Base-by-base conservation (phyloP, 2,113 vertebrate genomes). In the Dicentrarchus labrax region DNA sequence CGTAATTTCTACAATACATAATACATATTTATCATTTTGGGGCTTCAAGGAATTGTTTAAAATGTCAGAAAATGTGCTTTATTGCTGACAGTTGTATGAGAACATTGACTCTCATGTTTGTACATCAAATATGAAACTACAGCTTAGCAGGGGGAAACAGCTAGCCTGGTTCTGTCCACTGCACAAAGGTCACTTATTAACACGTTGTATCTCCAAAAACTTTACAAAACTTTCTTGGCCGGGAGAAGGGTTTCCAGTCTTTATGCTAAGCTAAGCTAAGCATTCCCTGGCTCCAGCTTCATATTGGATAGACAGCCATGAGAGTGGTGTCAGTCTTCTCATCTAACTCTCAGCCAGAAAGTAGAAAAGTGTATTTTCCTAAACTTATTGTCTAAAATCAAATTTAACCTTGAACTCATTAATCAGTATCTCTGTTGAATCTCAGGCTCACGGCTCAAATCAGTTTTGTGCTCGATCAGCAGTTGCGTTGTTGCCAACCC, bases 381-480 rank as follows among this genome's bases (percentile, higher is more conserved):
- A 50, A 61, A 60, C 5, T 9, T 53, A 15, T 56, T 21, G 16
- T 7, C 24, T 53, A 4, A 2, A n/a, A 2, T 21, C 11, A 3
- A 21, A 30, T 11, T 22, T n/a, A 50, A 74, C 43, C 36, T 21
- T 69, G 45, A 54, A 13, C 72, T 76, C 47, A 47, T 47, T 24
- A 43, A 57, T 57, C 21, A 41, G n/a, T 60, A 5, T 54, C 64
- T 67, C 15, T 70, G 65, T 50, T 6, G 19, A 61, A 54, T 6
- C 48, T 59, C 50, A 69, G 4, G 6, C 61, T 30, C 51, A 45
- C 50, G 1, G 53, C 21, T 36, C 6, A 15, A 30, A 11, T 8
- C n/a, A 24, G 11, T 48, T 78, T 73, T 56, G 9, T 75, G 65
- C 16, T 78, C 16, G 4, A 47, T 56, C 61, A 8, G 57, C 21